Conservation (phyloP, 2,797 vertebrate species). For the Scolopax rusticola region DNA sequence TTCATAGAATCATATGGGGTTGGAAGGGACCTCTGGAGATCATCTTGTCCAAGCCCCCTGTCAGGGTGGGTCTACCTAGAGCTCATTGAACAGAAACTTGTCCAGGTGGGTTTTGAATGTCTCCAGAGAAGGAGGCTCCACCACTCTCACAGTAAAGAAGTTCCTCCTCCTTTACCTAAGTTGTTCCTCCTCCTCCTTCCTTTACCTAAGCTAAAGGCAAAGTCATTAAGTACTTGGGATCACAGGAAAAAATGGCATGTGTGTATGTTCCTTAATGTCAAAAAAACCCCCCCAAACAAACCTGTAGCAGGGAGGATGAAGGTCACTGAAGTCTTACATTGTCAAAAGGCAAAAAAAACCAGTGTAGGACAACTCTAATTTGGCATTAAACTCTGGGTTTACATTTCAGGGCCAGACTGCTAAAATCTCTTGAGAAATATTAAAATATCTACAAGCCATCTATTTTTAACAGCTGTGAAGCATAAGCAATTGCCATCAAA, state of each 20-base stretch:
- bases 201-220: neutral
- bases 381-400: neutral
- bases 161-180: too few relatives aligned
- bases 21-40: too few relatives aligned
- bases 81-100: too few relatives aligned
- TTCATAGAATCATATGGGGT: neutral
- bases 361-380: neutral
- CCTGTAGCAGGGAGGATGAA: fast-evolving
- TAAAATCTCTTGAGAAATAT: neutral
- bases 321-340: neutral
- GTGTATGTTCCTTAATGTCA: neutral
- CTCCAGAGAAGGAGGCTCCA: too few relatives aligned
- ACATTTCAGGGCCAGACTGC: neutral
- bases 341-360: neutral
- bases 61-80: too few relatives aligned
- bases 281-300: neutral
- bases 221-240: neutral
- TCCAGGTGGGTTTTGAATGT: too few relatives aligned
- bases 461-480: neutral
- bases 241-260: neutral
- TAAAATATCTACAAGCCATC: neutral
- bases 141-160: too few relatives aligned
- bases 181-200: too few relatives aligned
- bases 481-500: neutral
- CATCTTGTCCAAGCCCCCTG: too few relatives aligned